phyloP scores from a whole-genome alignment of 1,140 invertebrate species.

The Lepidostoma basale region DNA sequence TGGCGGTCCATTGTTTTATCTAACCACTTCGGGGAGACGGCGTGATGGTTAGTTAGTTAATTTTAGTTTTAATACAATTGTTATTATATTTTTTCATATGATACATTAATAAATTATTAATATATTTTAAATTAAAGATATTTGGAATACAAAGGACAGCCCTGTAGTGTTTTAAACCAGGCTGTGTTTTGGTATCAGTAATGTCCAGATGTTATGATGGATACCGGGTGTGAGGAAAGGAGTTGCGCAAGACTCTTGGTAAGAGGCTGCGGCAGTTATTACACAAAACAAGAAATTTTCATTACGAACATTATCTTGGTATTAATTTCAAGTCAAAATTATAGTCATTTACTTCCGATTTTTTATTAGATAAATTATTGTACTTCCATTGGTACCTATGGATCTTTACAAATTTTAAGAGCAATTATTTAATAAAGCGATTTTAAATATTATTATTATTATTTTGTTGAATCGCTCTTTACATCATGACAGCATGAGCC shows the following conservation, averaged over 20 bases:
- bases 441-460: not conserved
- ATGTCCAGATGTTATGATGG: constrained; percentile 17
- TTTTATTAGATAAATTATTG: not conserved
- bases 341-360: not conserved
- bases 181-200: not conserved
- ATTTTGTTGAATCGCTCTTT: too few relatives aligned
- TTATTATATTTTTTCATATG: too few relatives aligned
- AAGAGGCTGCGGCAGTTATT: constrained; percentile 10
- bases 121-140: too few relatives aligned
- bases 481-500: too few relatives aligned
- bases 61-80: too few relatives aligned
- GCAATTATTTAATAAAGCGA: too few relatives aligned
- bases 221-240: constrained; percentile 2
- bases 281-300: not conserved
- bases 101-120: too few relatives aligned
- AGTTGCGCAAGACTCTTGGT: constrained; percentile 4
- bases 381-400: not conserved
- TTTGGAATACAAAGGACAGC: too few relatives aligned
- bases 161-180: not conserved
- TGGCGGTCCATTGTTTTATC: too few relatives aligned
- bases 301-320: too few relatives aligned
- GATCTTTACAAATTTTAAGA: not conserved
- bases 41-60: too few relatives aligned
- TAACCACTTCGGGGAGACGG: too few relatives aligned
- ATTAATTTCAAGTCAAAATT: not conserved